Conservation (phyloP, 2,113 vertebrate genomes). For the Phalacrocorax carbo region DNA sequence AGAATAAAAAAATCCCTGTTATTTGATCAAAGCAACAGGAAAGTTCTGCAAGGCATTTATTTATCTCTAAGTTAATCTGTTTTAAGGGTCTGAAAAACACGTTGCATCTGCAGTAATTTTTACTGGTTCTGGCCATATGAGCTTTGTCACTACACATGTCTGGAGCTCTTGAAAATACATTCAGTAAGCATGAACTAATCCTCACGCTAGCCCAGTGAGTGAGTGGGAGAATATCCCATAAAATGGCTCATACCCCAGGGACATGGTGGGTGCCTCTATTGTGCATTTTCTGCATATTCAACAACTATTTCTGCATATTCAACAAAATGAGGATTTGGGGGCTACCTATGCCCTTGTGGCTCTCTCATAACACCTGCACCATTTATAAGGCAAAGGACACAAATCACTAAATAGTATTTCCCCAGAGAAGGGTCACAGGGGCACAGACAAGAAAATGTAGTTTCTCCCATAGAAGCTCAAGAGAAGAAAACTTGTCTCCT, state of each 20-base stretch:
- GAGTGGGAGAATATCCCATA: neutral
- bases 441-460: neutral
- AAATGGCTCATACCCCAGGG: neutral
- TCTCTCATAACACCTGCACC: neutral
- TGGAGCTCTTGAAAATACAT: neutral
- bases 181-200: neutral
- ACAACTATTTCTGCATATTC: neutral
- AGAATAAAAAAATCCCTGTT: neutral
- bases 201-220: neutral
- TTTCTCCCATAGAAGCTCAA: neutral
- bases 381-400: neutral
- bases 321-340: neutral
- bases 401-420: neutral
- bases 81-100: neutral
- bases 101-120: neutral
- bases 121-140: slow-evolving; percentile 10
- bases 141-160: neutral
- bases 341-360: neutral
- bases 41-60: neutral
- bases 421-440: neutral
- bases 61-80: slow-evolving; percentile 27
- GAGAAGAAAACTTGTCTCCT: neutral
- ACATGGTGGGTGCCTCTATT: neutral
- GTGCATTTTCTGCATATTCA: neutral
- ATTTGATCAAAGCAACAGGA: slow-evolving; percentile 15